These are phyloP conservation scores for Corythaeola cristata DNA, from an alignment of 2,113 vertebrate genomes.

Conservation along the genomic window DNA sequence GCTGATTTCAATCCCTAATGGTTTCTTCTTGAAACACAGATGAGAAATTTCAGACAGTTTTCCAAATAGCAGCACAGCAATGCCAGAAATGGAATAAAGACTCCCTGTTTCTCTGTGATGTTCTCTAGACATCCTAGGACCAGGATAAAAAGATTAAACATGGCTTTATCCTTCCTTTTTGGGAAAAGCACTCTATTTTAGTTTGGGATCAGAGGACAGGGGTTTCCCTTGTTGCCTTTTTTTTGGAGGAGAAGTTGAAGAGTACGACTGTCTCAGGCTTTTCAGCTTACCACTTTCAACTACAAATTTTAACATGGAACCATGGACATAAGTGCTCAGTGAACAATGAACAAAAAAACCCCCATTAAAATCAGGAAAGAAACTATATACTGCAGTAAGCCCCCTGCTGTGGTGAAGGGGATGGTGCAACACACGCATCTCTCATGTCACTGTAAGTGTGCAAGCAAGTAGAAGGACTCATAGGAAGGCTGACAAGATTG, in stretches of 20 bases:
- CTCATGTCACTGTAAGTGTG: not conserved
- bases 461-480: not conserved
- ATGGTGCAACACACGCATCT: not conserved
- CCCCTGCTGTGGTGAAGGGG: not conserved
- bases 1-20: not conserved
- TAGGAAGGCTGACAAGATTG: not conserved
- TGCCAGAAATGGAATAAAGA: conserved; percentile 8
- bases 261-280: conserved; percentile 47
- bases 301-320: not conserved
- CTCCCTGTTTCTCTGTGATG: not conserved
- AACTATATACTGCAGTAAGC: not conserved
- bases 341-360: not conserved
- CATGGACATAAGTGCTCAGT: not conserved
- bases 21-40: not conserved
- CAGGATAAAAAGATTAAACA: not conserved
- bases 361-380: not conserved
- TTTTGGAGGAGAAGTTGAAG: conserved; percentile 27
- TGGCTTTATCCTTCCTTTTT: not conserved
- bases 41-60: conserved; percentile 9
- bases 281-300: conserved; percentile 52
- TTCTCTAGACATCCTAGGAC: not conserved
- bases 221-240: conserved; percentile 16
- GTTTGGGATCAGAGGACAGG: not conserved
- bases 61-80: not conserved
- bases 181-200: not conserved